Percentiles rank a stretch among this genome's conserved stretches.
phyloP scores from a whole-genome alignment of 2,888 invertebrate genomes.

The Tanypteryx hageni region DNA sequence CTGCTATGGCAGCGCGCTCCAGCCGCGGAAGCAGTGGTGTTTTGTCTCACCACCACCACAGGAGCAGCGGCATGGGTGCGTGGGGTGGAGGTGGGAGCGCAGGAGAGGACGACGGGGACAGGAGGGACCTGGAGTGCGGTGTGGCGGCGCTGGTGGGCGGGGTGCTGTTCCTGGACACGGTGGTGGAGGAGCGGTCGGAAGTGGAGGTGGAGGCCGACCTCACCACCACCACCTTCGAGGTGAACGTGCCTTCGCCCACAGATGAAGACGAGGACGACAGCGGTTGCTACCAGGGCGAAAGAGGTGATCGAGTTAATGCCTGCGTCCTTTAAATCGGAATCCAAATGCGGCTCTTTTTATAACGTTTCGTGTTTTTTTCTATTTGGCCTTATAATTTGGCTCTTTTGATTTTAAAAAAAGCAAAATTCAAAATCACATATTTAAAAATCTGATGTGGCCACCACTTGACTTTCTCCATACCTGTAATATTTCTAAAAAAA shows the following conservation, averaged over 20 bases:
- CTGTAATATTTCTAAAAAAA: too few species aligned
- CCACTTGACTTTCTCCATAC: too few species aligned
- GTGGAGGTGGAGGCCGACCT: conserved; percentile 55
- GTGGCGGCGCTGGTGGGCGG: conserved; percentile 79
- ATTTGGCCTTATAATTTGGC: background rate
- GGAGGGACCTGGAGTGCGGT: conserved; percentile 78
- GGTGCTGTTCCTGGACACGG: conserved; percentile 88
- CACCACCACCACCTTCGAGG: conserved; percentile 50
- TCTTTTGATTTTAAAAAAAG: background rate
- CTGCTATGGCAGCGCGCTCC: background rate
- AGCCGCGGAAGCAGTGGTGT: conserved; percentile 67
- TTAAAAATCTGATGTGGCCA: too few species aligned
- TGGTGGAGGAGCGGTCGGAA: conserved; percentile 89
- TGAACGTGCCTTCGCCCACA: conserved; percentile 53
- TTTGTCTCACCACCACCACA: background rate
- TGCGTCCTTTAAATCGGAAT: background rate
- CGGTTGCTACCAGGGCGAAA: conserved; percentile 50
- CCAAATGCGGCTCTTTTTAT: background rate
- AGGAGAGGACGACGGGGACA: background rate
- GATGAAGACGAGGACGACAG: conserved; percentile 49
- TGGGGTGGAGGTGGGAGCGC: conserved; percentile 52
- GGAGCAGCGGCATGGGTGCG: background rate
- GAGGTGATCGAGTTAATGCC: background rate
- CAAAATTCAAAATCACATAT: too few species aligned
- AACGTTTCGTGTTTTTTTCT: background rate